A percentile compares a stretch with the other conserved stretches of the same genome.
phyloP scores from a whole-genome alignment of 1,140 invertebrate genomes.

The Doryteuthis pealeii region DNA sequence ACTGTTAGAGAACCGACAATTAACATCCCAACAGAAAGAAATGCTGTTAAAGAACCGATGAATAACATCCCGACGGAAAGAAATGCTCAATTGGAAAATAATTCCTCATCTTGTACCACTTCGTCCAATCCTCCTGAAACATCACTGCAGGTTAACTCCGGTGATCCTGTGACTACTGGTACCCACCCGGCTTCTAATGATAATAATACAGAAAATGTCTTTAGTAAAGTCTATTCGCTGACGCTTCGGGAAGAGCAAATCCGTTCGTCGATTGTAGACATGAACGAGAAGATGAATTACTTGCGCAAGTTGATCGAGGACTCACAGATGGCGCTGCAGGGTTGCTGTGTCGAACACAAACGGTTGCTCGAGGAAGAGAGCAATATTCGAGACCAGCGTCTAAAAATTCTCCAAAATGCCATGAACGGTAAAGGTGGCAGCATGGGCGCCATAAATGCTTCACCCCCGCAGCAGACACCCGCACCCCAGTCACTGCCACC shows the following conservation, averaged over 20 bases:
- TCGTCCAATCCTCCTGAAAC: no score
- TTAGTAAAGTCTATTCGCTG: neutral
- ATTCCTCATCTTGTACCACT: no score
- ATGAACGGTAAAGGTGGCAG: neutral
- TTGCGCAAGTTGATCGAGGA: conserved; percentile 6
- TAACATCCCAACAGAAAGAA: no score
- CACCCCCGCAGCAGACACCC: no score
- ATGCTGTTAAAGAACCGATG: no score
- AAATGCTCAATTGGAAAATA: no score
- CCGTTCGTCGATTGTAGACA: neutral
- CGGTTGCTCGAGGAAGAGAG: neutral
- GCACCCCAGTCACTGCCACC: no score
- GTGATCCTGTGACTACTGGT: no score
- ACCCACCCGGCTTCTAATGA: no score
- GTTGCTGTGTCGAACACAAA: neutral
- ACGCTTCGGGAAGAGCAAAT: neutral
- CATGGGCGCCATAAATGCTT: neutral
- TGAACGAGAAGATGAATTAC: conserved; percentile 3
- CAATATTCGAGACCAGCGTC: neutral
- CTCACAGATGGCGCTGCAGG: neutral
- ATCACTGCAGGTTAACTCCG: no score
- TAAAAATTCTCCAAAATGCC: neutral
- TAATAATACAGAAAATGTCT: neutral
- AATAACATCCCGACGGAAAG: no score
- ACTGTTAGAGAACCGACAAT: no score